Base-by-base conservation (phyloP, 1,140 invertebrate species). In the Danaus melanippus region DNA sequence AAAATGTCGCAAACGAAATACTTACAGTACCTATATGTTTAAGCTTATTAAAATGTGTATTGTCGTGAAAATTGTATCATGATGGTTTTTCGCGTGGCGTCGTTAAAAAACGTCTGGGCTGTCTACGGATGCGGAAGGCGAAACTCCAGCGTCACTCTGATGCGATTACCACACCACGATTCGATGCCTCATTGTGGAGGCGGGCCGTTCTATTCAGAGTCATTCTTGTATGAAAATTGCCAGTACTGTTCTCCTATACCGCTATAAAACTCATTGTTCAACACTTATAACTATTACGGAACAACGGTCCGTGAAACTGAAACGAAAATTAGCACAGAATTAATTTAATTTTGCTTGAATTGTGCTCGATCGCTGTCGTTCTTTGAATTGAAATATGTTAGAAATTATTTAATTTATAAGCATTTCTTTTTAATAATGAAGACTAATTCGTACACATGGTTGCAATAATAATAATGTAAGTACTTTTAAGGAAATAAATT, bases 211-310 rank as follows among this genome's bases (percentile, higher is more conserved):
- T 68, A 84, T 86, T 84, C 67, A 63, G 53, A 66, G n/a, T 51
- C 73, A 69, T 60, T 78, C 76, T 83, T 67, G 65, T 75, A 80
- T 82, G 80, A 86, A 86, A 84, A 86, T 83, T 86, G 78, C 69
- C 68, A 66, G 70, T 79, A 80, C 67, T 83, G 79, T 83, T 79
- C 71, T 75, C 68, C 72, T 75, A 79, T 70, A 72, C 68, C 67
- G 76, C 72, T 78, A 75, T 76, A 79, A 84, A 80, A 82, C 77
- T 70, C 73, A 83, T 84, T 86, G 83, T 86, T 83, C 68, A 65
- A 76, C 70, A 76, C 74, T 81, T 83, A 84, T 86, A 86, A 86
- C 75, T 84, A 86, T 86, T 80, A 80, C 71, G 74, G 69, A 74
- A 86, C 70, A 81, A 79, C 71, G 69, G 67, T 74, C 79, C 73